phyloP scores from a whole-genome alignment of 1,140 invertebrate genomes.

The Contarinia nasturtii region DNA sequence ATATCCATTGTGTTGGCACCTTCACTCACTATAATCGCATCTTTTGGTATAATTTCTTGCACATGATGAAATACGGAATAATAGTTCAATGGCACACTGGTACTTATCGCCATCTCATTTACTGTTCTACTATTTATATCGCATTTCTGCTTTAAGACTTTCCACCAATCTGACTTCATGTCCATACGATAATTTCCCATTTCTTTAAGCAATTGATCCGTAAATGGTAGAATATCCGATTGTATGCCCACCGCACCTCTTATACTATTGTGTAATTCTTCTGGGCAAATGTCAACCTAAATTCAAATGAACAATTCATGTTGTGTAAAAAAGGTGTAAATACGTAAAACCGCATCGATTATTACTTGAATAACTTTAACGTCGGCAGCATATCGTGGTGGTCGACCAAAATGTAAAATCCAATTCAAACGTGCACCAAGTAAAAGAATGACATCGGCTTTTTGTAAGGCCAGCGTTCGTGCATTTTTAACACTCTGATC shows the following conservation, averaged over 20 bases:
- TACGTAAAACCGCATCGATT: no score
- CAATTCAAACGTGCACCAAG: constrained; percentile 88
- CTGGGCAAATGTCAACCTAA: constrained; percentile 70
- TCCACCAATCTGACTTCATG: constrained; percentile 33
- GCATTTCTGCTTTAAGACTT: constrained; percentile 31
- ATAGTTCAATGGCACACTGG: constrained; percentile 71
- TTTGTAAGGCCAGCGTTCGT: constrained; percentile 62
- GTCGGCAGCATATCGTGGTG: constrained; percentile 62
- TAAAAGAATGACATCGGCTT: constrained; percentile 76
- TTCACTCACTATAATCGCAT: constrained; percentile 90
- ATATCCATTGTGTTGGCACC: constrained; percentile 99
- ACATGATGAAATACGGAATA: constrained; percentile 76
- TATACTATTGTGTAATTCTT: constrained; percentile 84
- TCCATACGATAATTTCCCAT: constrained; percentile 30
- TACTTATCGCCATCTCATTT: constrained; percentile 34
- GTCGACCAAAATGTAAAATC: constrained; percentile 89
- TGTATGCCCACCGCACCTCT: constrained; percentile 50
- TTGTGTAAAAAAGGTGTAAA: neutral
- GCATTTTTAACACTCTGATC: constrained; percentile 62
- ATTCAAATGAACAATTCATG: constrained; percentile 4
- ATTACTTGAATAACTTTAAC: constrained; percentile 78
- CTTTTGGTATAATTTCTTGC: constrained; percentile 48
- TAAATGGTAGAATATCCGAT: constrained; percentile 56
- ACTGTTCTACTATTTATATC: constrained; percentile 37
- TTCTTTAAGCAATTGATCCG: constrained; percentile 36